Evolutionary conservation across 2,797 vertebrate species (phyloP), one percentile per base, ranked within the genome.

Genomic region (Nannoperca australis): DNA sequence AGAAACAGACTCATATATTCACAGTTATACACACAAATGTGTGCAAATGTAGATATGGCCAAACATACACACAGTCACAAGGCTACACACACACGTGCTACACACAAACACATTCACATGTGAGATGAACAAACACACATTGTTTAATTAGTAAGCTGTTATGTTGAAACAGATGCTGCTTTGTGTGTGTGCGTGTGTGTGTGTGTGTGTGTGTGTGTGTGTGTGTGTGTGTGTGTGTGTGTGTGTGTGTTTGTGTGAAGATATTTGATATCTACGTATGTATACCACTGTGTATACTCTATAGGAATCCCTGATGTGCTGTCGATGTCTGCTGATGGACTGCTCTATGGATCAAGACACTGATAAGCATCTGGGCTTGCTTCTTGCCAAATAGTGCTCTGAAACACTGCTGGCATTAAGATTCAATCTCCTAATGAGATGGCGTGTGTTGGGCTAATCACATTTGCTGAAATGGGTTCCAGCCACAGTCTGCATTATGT

Each of bases 371-470:
- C 78, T 88, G 84, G 72, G 59, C 50, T 72, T 36, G 7, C 60
- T 30, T 78, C 65, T 58, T 86, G 80, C 83, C 74, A 91, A 88
- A 90, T 88, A 87, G 78, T 84, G 88, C 85, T 85, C 75, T 79
- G 78, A 85, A 90, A 86, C 81, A 82, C 66, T 78, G 87, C 71
- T 86, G 83, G 78, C 87, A 87, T 87, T 87, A 85, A 82, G 73
- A 71, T 79, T 81, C 85, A 86, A 67, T 92, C 81, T 90, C 84
- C 70, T 89, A 92, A 93, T 88, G 88, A 85, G 81, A 86, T 88
- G 85, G 83, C 78, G 82, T 92, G 90, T 92, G 87, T 88, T 82
- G 82, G 79, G 51, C 79, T 92, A 92, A 93, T 91, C 87, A 85
- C 84, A 89, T 90, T 91, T 88, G 70, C 78, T 70, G 49, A 86